Evolutionary conservation across 2,113 vertebrate genomes (phyloP).

Genomic region (Athene noctua): DNA sequence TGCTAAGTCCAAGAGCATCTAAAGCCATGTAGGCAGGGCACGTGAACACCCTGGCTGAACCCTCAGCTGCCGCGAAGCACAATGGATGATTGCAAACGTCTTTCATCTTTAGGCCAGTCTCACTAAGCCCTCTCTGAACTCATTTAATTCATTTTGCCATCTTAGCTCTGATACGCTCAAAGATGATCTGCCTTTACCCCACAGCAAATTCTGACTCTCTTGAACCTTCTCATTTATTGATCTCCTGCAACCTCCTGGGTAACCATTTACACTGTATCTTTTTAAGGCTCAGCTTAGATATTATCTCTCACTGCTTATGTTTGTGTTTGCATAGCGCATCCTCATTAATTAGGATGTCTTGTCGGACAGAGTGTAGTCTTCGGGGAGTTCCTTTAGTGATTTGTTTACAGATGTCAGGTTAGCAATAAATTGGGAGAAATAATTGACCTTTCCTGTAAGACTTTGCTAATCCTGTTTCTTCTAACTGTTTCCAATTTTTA

Average conservation of each 20-base stretch:
- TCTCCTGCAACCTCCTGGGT: background rate
- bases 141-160: background rate
- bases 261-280: background rate
- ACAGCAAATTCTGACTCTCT: background rate
- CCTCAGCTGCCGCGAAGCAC: accelerated
- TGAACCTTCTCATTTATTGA: background rate
- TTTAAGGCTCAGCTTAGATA: background rate
- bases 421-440: slow-evolving; percentile 53
- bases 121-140: background rate
- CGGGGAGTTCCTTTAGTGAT: slow-evolving; percentile 1
- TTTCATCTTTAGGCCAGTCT: background rate
- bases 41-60: background rate
- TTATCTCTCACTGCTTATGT: background rate
- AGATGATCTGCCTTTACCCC: background rate
- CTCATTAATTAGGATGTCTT: slow-evolving; percentile 56
- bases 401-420: slow-evolving; percentile 66
- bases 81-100: background rate
- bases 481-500: slow-evolving; percentile 36
- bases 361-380: slow-evolving; percentile 14
- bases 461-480: slow-evolving; percentile 53
- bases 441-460: slow-evolving; percentile 62
- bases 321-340: background rate
- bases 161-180: background rate
- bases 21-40: background rate
- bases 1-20: background rate